A percentile compares a stretch with the other conserved stretches of the same genome.
Evolutionary conservation across 2,888 invertebrate genomes (phyloP).

Genomic region (Synergus itoensis): DNA sequence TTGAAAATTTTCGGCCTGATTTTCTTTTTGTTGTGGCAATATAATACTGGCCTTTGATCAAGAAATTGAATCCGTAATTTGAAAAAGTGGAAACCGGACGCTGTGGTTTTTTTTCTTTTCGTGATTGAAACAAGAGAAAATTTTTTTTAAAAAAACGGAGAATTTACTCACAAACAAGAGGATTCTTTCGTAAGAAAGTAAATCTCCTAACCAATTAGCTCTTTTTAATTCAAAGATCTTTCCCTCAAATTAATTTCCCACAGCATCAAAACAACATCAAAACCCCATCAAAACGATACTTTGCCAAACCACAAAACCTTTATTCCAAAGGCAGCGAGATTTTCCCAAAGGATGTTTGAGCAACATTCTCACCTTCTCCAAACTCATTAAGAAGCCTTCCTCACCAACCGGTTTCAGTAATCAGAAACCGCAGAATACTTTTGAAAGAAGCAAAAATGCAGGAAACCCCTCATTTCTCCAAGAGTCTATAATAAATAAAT

Average conservation of each 20-base stretch:
- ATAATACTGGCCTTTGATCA: constrained; percentile 30
- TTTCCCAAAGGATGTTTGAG: constrained; percentile 38
- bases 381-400: constrained; percentile 36
- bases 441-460: constrained; percentile 12
- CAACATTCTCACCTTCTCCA: constrained; percentile 39
- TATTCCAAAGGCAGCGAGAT: constrained; percentile 6
- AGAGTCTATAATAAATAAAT: constrained; percentile 6
- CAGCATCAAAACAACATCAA: neutral
- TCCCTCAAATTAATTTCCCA: constrained; percentile 12
- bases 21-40: no score
- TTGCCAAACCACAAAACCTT: constrained; percentile 21
- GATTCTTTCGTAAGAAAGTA: neutral
- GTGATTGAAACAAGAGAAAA: no score
- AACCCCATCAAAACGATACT: constrained; percentile 15
- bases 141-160: no score
- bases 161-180: neutral
- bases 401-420: constrained; percentile 30
- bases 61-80: constrained; percentile 24
- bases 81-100: neutral
- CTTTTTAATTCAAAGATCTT: neutral
- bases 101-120: neutral
- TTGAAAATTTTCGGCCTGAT: no score
- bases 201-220: neutral
- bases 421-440: constrained; percentile 37
- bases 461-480: constrained; percentile 17